A percentile compares a stretch with the other conserved stretches of the same genome.
Conservation (phyloP, 2,888 invertebrate genomes). For the Lamellibrachia columna region DNA sequence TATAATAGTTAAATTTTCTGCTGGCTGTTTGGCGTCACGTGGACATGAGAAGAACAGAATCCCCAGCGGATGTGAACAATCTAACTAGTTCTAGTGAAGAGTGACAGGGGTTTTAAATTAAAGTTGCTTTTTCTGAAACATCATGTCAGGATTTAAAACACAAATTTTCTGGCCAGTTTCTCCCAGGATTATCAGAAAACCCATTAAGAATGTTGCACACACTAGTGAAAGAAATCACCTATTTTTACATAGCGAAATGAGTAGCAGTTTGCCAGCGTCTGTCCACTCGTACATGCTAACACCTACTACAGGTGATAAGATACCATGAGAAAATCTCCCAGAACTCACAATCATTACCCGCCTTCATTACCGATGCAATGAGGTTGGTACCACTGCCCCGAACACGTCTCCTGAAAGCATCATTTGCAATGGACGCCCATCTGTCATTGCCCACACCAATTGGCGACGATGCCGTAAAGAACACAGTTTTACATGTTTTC, state of each 20-base stretch:
- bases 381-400: neutral
- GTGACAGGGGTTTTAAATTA: neutral
- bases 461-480: neutral
- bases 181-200: neutral
- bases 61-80: neutral
- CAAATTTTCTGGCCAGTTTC: neutral
- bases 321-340: neutral
- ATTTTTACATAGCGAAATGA: neutral
- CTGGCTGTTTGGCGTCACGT: neutral
- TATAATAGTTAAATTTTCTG: too few species aligned
- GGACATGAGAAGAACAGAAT: neutral
- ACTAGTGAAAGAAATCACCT: neutral
- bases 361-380: neutral
- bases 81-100: neutral
- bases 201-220: neutral
- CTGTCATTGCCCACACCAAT: neutral
- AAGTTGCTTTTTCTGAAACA: neutral
- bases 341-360: neutral
- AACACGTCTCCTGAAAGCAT: neutral
- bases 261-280: neutral
- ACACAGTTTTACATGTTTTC: slow-evolving; percentile 16
- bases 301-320: neutral
- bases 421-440: neutral
- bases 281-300: neutral
- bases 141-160: neutral